Evolutionary conservation across 1,140 invertebrate genomes (phyloP), one percentile per base, ranked within the genome.

Genomic region (Heliothis virescens): DNA sequence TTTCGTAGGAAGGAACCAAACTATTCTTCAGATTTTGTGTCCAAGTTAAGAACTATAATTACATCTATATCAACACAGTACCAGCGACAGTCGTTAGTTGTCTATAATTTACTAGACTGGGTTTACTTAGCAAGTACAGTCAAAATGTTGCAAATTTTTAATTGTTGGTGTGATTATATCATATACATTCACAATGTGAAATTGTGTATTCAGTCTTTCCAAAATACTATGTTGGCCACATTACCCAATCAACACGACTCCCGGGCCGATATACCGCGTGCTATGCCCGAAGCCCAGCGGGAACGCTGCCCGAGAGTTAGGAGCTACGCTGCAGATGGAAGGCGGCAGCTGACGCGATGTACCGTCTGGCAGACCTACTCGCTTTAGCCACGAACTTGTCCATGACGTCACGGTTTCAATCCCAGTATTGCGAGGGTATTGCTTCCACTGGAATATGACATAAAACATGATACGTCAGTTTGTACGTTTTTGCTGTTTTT

Each of bases 211-310:
- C 21, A 26, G 21, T 26, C 3, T 7, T 34, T 41, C 9, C 5
- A 9, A 9, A 41, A 9, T 41, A 41, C 34, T 41, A 55, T 7
- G 53, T 21, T 18, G 10, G 18, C 48, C 3, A 13, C 50, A 72
- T 82, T 71, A 92, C 91, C 92, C 92, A 15, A 93, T 71, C 2
- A 93, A 85, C 1, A 83, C 89, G 7, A 92, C 90, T 0, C 89
- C 88, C 0, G 89, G 89, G 47, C 95, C 95, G 0, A 98, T 96
- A 94, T 99, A 99, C 81, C 97, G 96, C 0, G 97, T 96, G 29
- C 98, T 96, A 94, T 99, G 98, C 0, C 98, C 97, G 88, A 99
- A 98, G 26, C 97, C 97, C 9, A 99, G 95, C 0, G 99, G 99
- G 95, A 99, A 99, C 7, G 96, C 96, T 34, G 98, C 99, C 18